Evolutionary conservation across 1,140 invertebrate species (phyloP), one percentile per base, ranked within the genome.

Genomic region (Calephelis virginiensis): DNA sequence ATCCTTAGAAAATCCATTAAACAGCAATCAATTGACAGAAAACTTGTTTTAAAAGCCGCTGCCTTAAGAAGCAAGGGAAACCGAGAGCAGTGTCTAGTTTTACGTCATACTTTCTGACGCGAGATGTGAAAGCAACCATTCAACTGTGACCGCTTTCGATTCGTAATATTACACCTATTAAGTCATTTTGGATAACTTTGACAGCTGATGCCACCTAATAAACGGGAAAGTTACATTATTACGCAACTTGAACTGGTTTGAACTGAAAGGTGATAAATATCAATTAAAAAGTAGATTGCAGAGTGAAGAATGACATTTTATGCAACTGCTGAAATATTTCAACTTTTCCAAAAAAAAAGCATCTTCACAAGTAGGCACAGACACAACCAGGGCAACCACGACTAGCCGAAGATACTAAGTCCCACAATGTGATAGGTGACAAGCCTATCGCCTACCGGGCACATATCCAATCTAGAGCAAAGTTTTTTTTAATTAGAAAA

Each of bases 121-220:
- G 62, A 61, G 64, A 67, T 47, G 64, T 77, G 77, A 80, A 77
- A 80, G 77, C 69, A 60, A 17, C 68, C 67, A 68, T 70, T 74
- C 73, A 70, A 68, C 71, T 76, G 74, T 71, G 53, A 53, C 46
- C 65, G 65, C 75, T 77, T 77, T 77, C 75, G 68, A 68, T 68
- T 61, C 46, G 65, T 62, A 64, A 70, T 49, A 50, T 56, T 46
- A 64, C 64, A 67, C 53, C 53, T 59, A 59, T 59, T 59, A 59
- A 59, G 53, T 59, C 53, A 59, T 59, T 59, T 70, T 70, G 61
- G 69, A 70, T 67, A 64, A 67, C 61, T 66, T 56, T 11, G 53
- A 56, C 10, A 17, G 49, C 17, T 10, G 49, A 37, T 11, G 17
- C 10, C 17, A 37, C 53, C 53, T 12, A 56, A 56, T 37, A 56